Evolutionary conservation across 92 coral and sea anemone genomes (phyloP), one percentile per base, ranked within the genome.

Genomic region (Zoanthus solanderi): DNA sequence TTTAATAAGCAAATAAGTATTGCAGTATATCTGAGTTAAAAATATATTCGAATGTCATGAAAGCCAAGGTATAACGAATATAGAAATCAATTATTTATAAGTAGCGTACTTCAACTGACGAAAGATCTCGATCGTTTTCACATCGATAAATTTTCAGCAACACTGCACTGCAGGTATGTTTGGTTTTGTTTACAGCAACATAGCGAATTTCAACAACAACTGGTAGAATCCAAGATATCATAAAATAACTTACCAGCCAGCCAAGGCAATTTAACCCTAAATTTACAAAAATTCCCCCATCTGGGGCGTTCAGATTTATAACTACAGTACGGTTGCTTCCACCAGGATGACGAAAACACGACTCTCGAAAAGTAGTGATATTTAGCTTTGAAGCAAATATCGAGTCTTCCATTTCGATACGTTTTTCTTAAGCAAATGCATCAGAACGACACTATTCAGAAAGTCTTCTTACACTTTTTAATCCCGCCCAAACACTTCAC

Each of bases 231-330:
- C 68, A 65, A 74, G 46, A 29, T 72, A 54, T 34, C 52, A 32
- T 44, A 61, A 68, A 87, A 52, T 50, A 85, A 78, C 95, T 89
- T 87, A 97, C 99, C 96, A 94, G 89, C 99, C 99, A 97, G 86
- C 98, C 96, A 16, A 92, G 78, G 75, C 94, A 91, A 88, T 97
- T 97, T 69, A 97, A 90, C 66, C 96, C 99, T 63, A 97, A 91
- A 79, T 88, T 97, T 61, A 92, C 88, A 23, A 95, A 95, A 92
- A 97, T 96, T 67, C 99, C 99, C 78, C 99, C 99, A 87, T 97
- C 98, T 74, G 81, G 58, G 14, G 94, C 94, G 75, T 91, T 87
- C 76, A 91, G 90, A 79, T 95, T 92, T 50, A 81, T 23, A 17
- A 66, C 60, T 12, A 65, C 75, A 30, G 46, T 81, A 1, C 7